Evolutionary conservation across 1,140 invertebrate genomes (phyloP), one percentile per base, ranked within the genome.

Genomic region (Habropoda laboriosa): DNA sequence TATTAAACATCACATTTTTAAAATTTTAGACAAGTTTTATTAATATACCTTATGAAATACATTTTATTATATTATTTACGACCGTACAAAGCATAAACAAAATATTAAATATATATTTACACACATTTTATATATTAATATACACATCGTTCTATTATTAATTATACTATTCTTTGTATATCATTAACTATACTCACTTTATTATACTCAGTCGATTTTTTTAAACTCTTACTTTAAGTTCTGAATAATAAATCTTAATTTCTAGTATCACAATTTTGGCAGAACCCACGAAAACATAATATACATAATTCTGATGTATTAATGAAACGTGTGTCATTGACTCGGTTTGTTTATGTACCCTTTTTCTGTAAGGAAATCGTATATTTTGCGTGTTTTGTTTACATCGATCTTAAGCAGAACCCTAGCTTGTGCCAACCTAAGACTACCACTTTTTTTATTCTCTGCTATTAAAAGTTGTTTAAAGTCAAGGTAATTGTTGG

Each of bases 371-470:
- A 98, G 93, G 91, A 96, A 96, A 92, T 98, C 97, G 93, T 97
- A 98, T 57, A 98, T 95, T 91, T 97, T 97, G 71, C 97, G 94
- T 3, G 97, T 98, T 93, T 98, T 98, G 92, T 98, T 98, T 1
- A 98, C 98, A 94, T 98, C 97, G 79, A 98, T 98, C 92, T 98
- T 98, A 16, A 98, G 94, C 10, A 98, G 93, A 42, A 94, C 94
- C 58, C 98, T 93, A 0, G 98, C 98, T 89, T 97, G 96, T 27
- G 96, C 95, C 32, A 98, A 92, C 77, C 95, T 94, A 12, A 98
- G 91, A 82, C 93, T 94, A 3, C 96, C 96, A 66, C 94, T 93
- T 86, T 96, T 97, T 72, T 95, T 94, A 91, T 96, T 97, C 88
- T 98, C 97, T 2, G 93, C 89, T 32, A 97, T 94, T 10, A 98